Percentiles rank a stretch among this genome's conserved stretches.
phyloP scores from a whole-genome alignment of 2,797 vertebrate genomes.

The Hypotaenidia philippensis region DNA sequence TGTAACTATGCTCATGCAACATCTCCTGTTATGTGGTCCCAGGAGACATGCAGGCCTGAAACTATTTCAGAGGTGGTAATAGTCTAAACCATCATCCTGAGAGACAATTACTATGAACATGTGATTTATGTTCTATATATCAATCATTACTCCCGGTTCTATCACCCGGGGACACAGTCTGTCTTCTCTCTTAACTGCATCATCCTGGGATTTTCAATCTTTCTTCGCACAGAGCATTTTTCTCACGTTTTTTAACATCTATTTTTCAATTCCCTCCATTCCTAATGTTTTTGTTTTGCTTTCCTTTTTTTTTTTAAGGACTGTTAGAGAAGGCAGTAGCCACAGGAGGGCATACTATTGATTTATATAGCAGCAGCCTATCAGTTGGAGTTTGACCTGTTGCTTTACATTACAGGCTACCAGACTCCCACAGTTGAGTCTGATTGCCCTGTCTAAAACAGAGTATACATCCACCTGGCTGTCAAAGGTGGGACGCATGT shows the following conservation, averaged over 20 bases:
- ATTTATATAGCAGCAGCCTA: neutral
- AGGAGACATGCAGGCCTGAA: neutral
- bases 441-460: fast-evolving
- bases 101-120: neutral
- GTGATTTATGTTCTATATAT: neutral
- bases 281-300: neutral
- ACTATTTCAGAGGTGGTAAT: neutral
- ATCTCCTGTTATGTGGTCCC: neutral
- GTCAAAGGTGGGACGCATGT: neutral
- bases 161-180: fast-evolving
- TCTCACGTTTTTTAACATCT: neutral
- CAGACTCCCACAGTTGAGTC: neutral
- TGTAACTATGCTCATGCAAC: neutral
- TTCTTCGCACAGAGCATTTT: neutral
- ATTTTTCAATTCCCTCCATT: neutral
- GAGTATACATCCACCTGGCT: neutral
- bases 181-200: neutral
- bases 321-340: neutral
- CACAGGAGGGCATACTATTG: neutral
- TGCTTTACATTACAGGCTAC: neutral
- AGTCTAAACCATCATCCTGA: neutral
- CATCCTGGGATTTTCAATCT: neutral
- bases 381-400: neutral
- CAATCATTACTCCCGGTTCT: neutral
- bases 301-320: neutral